Base-by-base conservation (phyloP, 1,140 invertebrate species). In the Lithobius niger region DNA sequence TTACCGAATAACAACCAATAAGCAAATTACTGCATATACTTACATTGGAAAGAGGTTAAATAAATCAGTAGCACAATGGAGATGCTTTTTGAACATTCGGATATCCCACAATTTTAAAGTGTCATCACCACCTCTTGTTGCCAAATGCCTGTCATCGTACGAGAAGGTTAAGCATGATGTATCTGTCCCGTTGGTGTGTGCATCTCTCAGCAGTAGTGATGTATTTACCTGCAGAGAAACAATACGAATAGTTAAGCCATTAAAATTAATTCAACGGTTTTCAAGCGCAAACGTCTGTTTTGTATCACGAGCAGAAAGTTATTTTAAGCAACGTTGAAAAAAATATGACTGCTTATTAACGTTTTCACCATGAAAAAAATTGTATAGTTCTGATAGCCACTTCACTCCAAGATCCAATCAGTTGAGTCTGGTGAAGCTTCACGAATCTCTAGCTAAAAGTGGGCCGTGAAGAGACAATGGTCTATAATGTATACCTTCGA, bases 71-170 rank as follows among this genome's bases (percentile, higher is more conserved):
- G 79, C 82, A 2, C 76, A 74, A 56, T 83, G 76, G 0, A 97
- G 45, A 0, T 88, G 81, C 55, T 81, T 74, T 67, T 89, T 95
- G 28, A 92, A 86, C 19, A 82, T 77, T 56, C 90, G 75, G 0
- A 96, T 66, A 67, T 97, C 93, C 92, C 93, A 99, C 1, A 99
- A 65, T 71, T 98, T 99, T 51, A 99, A 67, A 0, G 90, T 94
- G 58, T 93, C 89, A 68, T 99, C 96, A 61, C 87, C 85, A 56
- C 83, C 81, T 60, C 95, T 77, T 0, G 88, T 88, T 0, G 85
- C 80, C 21, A 99, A 64, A 57, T 80, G 72, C 51, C 80, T 77
- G 1, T 88, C 86, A 56, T 91, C 77, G 66, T 98, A 95, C 0
- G 93, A 94, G 66, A 91, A 98, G 19, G 77, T 74, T 22, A 98